These are phyloP conservation scores for Noctuana brunneofusca DNA, from an alignment of 2,888 invertebrate genomes.

Conservation along the genomic window DNA sequence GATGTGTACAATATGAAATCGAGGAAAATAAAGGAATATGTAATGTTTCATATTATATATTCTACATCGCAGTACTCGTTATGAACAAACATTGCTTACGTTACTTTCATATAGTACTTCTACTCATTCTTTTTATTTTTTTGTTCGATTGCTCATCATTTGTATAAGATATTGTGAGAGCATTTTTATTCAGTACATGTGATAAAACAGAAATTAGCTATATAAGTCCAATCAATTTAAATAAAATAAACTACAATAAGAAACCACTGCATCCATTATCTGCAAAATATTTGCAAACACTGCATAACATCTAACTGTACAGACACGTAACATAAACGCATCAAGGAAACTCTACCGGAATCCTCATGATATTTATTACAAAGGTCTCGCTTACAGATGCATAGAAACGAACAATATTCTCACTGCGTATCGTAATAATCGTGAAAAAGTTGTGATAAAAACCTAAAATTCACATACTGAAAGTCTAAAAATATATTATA, in stretches of 20 bases:
- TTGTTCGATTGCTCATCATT: constrained; percentile 74
- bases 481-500: constrained; percentile 82
- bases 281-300: constrained; percentile 70
- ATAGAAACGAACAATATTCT: constrained; percentile 71
- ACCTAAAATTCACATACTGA: constrained; percentile 80
- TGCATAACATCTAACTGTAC: constrained; percentile 79
- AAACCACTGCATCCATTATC: constrained; percentile 68
- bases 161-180: constrained; percentile 66
- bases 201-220: constrained; percentile 72
- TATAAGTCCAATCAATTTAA: constrained; percentile 78
- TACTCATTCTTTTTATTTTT: constrained; percentile 63
- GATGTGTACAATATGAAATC: constrained; percentile 82
- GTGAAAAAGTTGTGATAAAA: constrained; percentile 79
- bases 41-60: constrained; percentile 77
- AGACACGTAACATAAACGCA: constrained; percentile 65
- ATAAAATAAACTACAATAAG: constrained; percentile 77
- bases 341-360: constrained; percentile 63
- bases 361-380: constrained; percentile 70
- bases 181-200: constrained; percentile 63
- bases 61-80: constrained; percentile 80
- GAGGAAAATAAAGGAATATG: constrained; percentile 81
- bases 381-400: constrained; percentile 72
- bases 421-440: constrained; percentile 73
- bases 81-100: constrained; percentile 81
- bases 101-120: constrained; percentile 77